Evolutionary conservation across 2,113 vertebrate species (phyloP).

Genomic region (Mormyrus iriodes): DNA sequence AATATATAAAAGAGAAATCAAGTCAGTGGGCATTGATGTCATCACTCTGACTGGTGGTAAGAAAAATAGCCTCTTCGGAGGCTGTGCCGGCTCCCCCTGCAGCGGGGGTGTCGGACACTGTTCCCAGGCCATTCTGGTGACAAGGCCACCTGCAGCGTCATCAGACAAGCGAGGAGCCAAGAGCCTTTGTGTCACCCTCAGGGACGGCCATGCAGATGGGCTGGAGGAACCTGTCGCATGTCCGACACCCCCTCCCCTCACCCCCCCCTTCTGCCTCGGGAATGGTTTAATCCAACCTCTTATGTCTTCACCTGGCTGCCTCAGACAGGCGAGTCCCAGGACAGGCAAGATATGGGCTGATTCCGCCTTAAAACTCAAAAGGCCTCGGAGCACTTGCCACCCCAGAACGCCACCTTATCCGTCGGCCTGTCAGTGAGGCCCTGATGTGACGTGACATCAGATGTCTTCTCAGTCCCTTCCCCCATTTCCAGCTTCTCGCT

Average conservation of each 20-base stretch:
- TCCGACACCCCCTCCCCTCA: not conserved
- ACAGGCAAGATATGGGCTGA: not conserved
- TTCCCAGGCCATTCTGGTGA: not conserved
- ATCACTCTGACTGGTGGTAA: not conserved
- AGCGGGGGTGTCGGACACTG: not conserved
- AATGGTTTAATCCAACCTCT: not conserved
- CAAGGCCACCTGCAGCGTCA: not conserved
- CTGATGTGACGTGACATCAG: conserved; percentile 6
- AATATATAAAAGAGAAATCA: not conserved
- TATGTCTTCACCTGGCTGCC: not conserved
- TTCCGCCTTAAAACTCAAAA: conserved; percentile 20
- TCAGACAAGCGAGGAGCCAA: not conserved
- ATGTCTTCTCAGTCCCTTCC: not conserved
- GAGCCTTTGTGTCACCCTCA: not conserved
- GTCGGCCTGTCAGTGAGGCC: conserved; percentile 24
- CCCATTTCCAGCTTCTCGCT: not conserved
- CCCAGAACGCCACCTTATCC: not conserved
- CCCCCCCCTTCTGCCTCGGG: not conserved
- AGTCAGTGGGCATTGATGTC: not conserved
- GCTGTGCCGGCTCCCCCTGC: not conserved
- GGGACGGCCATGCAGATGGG: not conserved
- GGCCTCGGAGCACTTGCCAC: not conserved
- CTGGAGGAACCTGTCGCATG: not conserved
- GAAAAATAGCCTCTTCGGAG: not conserved
- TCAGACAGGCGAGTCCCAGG: not conserved